Conservation (phyloP, 1,140 invertebrate species). For the Arctopsyche grandis region DNA sequence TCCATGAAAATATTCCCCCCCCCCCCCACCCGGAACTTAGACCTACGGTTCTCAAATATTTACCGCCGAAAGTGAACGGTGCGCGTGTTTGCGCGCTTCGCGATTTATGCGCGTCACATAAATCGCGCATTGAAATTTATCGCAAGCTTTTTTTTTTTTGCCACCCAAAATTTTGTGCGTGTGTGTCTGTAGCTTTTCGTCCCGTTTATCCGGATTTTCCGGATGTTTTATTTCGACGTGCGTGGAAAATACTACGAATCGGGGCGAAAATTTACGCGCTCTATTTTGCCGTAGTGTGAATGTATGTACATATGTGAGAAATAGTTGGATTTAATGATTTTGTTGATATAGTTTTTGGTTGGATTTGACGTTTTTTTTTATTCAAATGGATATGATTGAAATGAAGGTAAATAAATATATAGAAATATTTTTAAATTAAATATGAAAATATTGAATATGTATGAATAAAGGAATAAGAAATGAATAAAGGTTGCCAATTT, state of each 20-base stretch:
- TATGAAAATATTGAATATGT: too few species aligned
- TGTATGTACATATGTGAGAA: too few species aligned
- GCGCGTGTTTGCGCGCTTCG: slow-evolving; percentile 41
- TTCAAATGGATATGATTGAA: too few species aligned
- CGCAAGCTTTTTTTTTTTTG: slow-evolving; percentile 29
- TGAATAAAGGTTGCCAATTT: too few species aligned
- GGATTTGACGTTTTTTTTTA: too few species aligned
- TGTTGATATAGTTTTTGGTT: too few species aligned
- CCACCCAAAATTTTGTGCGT: not conserved
- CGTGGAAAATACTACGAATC: not conserved
- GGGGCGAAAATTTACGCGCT: slow-evolving; percentile 1
- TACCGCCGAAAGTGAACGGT: slow-evolving; percentile 51
- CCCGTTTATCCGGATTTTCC: not conserved
- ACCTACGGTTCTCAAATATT: slow-evolving; percentile 46
- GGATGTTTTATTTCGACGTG: not conserved
- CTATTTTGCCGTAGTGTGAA: too few species aligned
- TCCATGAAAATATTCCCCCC: slow-evolving; percentile 47
- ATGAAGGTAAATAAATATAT: too few species aligned
- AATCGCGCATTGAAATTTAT: slow-evolving; percentile 53
- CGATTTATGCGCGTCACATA: slow-evolving; percentile 53
- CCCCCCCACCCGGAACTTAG: not conserved
- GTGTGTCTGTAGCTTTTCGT: slow-evolving; percentile 1
- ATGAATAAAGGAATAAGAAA: too few species aligned
- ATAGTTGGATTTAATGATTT: too few species aligned
- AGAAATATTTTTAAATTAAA: too few species aligned